Percentiles rank a stretch among this genome's conserved stretches.
These are phyloP conservation scores for Drosophila tani DNA, from an alignment of 1,140 invertebrate species.

Conservation along the genomic window DNA sequence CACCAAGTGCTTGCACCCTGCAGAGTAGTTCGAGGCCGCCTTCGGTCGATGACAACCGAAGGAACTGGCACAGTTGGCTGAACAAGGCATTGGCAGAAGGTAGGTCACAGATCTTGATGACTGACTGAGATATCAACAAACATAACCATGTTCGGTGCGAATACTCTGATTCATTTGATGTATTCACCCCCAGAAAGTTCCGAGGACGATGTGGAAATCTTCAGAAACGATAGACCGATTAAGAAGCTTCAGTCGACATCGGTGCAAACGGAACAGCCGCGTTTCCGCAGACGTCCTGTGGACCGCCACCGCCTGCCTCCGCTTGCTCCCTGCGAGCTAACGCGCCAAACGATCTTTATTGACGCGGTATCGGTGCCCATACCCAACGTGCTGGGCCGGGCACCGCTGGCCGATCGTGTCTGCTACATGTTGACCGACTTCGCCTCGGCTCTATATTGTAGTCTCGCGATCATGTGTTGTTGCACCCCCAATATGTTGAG, in stretches of 20 bases:
- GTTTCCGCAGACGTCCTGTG: conserved; percentile 3
- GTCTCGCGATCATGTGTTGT: conserved; percentile 77
- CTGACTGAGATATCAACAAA: background rate
- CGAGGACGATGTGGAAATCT: conserved; percentile 60
- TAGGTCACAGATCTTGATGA: conserved; percentile 13
- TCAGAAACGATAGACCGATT: background rate
- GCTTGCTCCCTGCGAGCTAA: conserved; percentile 57
- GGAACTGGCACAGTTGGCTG: conserved; percentile 57
- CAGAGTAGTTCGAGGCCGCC: background rate
- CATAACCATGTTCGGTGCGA: background rate
- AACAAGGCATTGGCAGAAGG: conserved; percentile 38
- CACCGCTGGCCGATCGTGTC: conserved; percentile 63
- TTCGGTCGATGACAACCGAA: background rate
- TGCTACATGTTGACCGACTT: conserved; percentile 77
- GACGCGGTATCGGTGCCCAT: conserved; percentile 43
- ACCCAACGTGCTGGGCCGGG: conserved; percentile 28
- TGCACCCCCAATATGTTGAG: conserved; percentile 77
- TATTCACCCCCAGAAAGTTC: conserved; percentile 50
- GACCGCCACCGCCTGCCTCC: background rate
- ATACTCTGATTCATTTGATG: background rate
- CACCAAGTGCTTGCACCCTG: conserved; percentile 19
- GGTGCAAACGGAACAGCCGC: conserved; percentile 67
- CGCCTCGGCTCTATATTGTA: conserved; percentile 71
- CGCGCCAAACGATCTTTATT: conserved; percentile 57
- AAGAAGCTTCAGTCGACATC: background rate